A percentile compares a stretch with the other conserved stretches of the same genome.
Evolutionary conservation across 2,113 vertebrate genomes (phyloP).

Genomic region (Phylloscopus trochiloides): DNA sequence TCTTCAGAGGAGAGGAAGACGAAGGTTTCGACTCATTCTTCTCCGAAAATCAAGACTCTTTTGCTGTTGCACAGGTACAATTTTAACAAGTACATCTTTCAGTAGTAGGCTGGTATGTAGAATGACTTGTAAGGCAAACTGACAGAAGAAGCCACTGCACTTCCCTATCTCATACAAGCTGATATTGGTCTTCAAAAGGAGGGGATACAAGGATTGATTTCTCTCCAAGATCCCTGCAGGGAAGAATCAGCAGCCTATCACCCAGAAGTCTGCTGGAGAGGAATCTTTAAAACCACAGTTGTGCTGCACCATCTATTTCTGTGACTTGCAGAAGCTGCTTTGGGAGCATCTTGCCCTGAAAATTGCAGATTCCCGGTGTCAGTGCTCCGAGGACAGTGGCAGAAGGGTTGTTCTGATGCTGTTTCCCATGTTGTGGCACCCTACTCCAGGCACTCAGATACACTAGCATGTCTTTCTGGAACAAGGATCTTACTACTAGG

Average conservation of each 20-base stretch:
- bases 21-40: background rate
- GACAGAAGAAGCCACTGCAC: background rate
- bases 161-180: background rate
- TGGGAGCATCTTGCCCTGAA: background rate
- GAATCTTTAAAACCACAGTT: background rate
- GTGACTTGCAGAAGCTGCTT: rapidly evolving
- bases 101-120: background rate
- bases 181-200: background rate
- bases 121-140: background rate
- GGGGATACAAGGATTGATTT: background rate
- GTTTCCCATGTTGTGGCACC: background rate
- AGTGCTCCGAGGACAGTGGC: rapidly evolving
- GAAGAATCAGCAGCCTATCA: background rate
- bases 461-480: background rate
- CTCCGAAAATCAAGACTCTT: background rate
- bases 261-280: background rate
- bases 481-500: background rate
- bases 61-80: background rate
- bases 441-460: background rate
- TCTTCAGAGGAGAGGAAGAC: background rate
- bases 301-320: background rate
- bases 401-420: background rate
- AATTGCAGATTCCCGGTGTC: background rate
- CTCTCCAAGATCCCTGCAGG: background rate
- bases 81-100: background rate